A percentile compares a stretch with the other conserved stretches of the same genome.
phyloP scores from a whole-genome alignment of 1,140 invertebrate genomes.

The Trichonephila clavipes region DNA sequence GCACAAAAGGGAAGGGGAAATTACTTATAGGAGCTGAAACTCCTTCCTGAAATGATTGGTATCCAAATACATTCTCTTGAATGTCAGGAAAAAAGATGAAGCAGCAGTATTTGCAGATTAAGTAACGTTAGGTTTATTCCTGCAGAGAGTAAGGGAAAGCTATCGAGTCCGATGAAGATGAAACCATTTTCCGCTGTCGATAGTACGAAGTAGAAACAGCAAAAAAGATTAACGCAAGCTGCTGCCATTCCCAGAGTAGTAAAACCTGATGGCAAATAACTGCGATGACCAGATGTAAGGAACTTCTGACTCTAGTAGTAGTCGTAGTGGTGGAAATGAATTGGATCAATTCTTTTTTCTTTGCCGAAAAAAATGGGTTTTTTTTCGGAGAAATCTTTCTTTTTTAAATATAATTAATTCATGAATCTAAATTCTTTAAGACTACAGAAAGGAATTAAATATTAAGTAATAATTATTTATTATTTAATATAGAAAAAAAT shows the following conservation, averaged over 20 bases:
- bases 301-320: neutral
- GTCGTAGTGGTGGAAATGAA: neutral
- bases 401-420: neutral
- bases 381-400: neutral
- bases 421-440: neutral
- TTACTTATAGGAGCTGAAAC: conserved; percentile 19
- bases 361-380: neutral
- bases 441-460: neutral
- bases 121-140: conserved; percentile 41
- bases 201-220: neutral
- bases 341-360: neutral
- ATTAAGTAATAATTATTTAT: neutral
- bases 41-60: conserved; percentile 33
- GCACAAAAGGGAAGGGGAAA: neutral
- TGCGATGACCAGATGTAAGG: neutral
- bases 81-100: neutral
- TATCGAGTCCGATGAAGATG: conserved; percentile 36
- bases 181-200: conserved; percentile 44
- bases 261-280: conserved; percentile 18
- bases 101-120: conserved; percentile 41
- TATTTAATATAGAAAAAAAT: neutral
- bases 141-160: neutral
- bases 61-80: conserved; percentile 42
- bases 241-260: conserved; percentile 45
- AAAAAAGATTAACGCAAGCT: conserved; percentile 59